Evolutionary conservation across 2,888 invertebrate genomes (phyloP), one percentile per base, ranked within the genome.

Genomic region (Petrolisthes cinctipes): DNA sequence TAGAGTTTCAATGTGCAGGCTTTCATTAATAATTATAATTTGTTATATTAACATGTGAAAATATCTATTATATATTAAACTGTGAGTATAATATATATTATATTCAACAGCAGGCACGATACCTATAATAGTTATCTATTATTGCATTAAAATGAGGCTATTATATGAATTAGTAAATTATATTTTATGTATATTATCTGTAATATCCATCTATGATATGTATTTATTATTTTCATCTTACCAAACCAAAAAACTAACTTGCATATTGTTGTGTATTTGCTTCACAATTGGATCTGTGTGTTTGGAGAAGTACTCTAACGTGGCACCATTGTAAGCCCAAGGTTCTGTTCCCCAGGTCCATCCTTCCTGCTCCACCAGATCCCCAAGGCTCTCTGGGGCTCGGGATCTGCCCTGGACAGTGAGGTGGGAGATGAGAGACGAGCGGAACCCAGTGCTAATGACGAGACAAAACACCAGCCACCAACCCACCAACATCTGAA

Each of bases 391-490:
- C 11, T 83, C 83, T 4, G 83, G 80, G 3, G 86, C 54, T 2
- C 57, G 79, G 23, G 83, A 68, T 51, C 54, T 83, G 4, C 82
- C 79, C 83, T 82, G 82, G 54, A 86, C 79, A 37, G 82, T 83
- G 76, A 86, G 83, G 66, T 86, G 86, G 17, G 86, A 75, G 37
- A 86, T 80, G 9, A 86, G 78, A 54, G 86, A 86, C 3, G 86
- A 86, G 14, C 76, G 54, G 79, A 68, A 86, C 9, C 83, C 71
- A 5, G 78, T 83, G 20, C 66, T 53, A 37, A 86, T 83, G 56
- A 86, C 68, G 23, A 86, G 79, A 37, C 86, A 86, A 57, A 83
- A 83, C 53, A 83, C 71, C 37, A 86, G 71, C 86, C 86, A 86
- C 78, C 78, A 79, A 4, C 83, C 83, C 53, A 86, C 86, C 56